Base-by-base conservation (phyloP, 2,888 invertebrate species). In the Coleophora flavipennella region DNA sequence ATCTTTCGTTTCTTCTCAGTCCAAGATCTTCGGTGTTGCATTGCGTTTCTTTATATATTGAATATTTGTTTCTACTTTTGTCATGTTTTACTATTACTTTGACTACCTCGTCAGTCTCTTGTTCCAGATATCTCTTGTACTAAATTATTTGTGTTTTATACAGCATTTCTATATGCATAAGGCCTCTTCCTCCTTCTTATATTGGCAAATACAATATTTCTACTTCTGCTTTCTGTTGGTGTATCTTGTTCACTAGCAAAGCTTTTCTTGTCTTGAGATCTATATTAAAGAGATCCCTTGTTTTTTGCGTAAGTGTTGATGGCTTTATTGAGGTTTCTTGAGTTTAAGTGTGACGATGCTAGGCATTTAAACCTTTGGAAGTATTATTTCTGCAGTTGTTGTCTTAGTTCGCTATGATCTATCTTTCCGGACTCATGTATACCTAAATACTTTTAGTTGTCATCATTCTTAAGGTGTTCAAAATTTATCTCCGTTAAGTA, bases 371-470 rank as follows among this genome's bases (percentile, higher is more conserved):
- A 9, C 26, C 38, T 37, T 13, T 12, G 31, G 25, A 43, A 40
- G 31, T 45, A 39, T 35, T 46, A 37, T 36, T 43, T 46, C 13
- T 38, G 37, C 20, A 40, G 33, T 32, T 45, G 41, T 20, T 46
- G 25, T 35, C 38, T 42, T 26, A 40, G 11, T 36, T 38, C 36
- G 8, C 20, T 35, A 35, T 49, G 49, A 9, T 45, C 38, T 38
- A 42, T 42, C 40, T 40, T 45, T 9, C 45, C 27, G 6, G 27
- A 27, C 9, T 46, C 38, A 31, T 43, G 20, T 12, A 43, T 33
- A 12, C 45, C 48, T 49, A 49, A 42, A 32, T 47, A 47, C 43
- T 47, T 47, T 13, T 47, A 47, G 14, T 13, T 43, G n/a, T 47
- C 27, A 8, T 11, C 28, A 13, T 13, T 13, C n/a, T 29, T 1